Conservation (phyloP, 2,797 vertebrate genomes). For the Sternarchorhynchus goeldii region DNA sequence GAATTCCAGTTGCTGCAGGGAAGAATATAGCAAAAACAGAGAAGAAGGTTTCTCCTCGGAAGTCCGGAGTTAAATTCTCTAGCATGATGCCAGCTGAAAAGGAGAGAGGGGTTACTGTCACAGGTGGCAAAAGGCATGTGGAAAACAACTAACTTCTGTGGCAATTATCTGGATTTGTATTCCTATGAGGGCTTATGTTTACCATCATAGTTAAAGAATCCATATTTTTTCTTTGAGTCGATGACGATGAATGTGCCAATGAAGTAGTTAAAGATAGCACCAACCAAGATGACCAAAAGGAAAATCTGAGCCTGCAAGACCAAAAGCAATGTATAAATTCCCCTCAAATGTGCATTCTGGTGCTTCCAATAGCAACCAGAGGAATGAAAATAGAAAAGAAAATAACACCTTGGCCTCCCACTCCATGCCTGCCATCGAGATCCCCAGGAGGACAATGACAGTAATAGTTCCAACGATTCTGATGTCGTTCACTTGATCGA, state of each 20-base stretch:
- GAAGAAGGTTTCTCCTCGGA: slow-evolving; percentile 89
- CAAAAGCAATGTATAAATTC: background rate
- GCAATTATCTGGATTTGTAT: background rate
- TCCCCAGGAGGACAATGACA: slow-evolving; percentile 88
- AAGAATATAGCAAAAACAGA: slow-evolving; percentile 98
- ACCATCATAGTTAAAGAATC: slow-evolving; percentile 93
- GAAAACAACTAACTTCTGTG: background rate
- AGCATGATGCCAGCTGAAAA: slow-evolving; percentile 84
- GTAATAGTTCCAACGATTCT: slow-evolving; percentile 95
- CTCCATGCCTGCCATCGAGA: slow-evolving; percentile 98
- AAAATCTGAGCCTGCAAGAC: slow-evolving; percentile 91
- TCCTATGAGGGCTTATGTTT: background rate
- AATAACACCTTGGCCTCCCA: slow-evolving; percentile 95
- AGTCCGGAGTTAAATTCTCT: slow-evolving; percentile 96
- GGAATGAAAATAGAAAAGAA: slow-evolving; percentile 7
- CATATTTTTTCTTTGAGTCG: slow-evolving; percentile 82
- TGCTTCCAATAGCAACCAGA: background rate
- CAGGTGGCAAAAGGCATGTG: background rate
- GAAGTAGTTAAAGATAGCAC: slow-evolving; percentile 90
- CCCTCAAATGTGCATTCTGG: background rate
- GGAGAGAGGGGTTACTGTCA: background rate
- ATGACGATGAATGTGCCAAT: slow-evolving; percentile 91
- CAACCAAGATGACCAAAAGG: slow-evolving; percentile 87
- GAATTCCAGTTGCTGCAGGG: slow-evolving; percentile 96
- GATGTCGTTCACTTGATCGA: slow-evolving; percentile 87